Base-by-base conservation (phyloP, 2,113 vertebrate species). In the Amphiprion percula region DNA sequence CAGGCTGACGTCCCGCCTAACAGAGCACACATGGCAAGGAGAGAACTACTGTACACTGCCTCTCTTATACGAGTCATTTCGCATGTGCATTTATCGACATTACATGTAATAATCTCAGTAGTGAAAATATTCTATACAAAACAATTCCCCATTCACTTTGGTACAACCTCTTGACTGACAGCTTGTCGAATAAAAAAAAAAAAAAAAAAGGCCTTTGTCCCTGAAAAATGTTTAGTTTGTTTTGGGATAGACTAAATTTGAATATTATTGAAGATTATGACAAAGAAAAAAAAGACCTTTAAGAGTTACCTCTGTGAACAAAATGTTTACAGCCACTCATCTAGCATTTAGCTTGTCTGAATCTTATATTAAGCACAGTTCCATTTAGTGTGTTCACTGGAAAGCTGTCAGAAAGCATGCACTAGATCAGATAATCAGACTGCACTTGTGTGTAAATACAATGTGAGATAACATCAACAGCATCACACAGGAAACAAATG, bases 61-160 rank as follows among this genome's bases (percentile, higher is more conserved):
- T 70, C 21, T 73, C 55, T 55, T 54, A 17, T 54, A 44, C 0
- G 10, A 76, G 23, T 67, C 41, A 21, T 14, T 49, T 67, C 24
- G 55, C 71, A 15, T 50, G 41, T 24, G 5, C n/a, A 33, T 55
- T 50, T 66, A 59, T 78, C 26, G 54, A 41, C n/a, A 53, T 50
- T 49, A 64, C 17, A 72, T 69, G 12, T 33, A 76, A 52, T 72
- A 11, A 79, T 50, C 21, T 63, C 55, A 59, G 67, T 11, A 37
- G 33, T 65, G 68, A 79, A 83, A 77, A 74, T 69, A 68, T 26
- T 74, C 41, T 66, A 58, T 71, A 86, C 50, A 88, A 79, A 72
- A 70, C 26, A 41, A 62, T 62, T 65, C 21, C 26, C 33, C 16
- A 15, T 75, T 81, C 19, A 86, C 65, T 83, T 84, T 76, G 73